Percentiles rank a stretch among this genome's conserved stretches.
Evolutionary conservation across 92 coral and sea anemone species (phyloP).

Genomic region (Virgularia gustaviana): DNA sequence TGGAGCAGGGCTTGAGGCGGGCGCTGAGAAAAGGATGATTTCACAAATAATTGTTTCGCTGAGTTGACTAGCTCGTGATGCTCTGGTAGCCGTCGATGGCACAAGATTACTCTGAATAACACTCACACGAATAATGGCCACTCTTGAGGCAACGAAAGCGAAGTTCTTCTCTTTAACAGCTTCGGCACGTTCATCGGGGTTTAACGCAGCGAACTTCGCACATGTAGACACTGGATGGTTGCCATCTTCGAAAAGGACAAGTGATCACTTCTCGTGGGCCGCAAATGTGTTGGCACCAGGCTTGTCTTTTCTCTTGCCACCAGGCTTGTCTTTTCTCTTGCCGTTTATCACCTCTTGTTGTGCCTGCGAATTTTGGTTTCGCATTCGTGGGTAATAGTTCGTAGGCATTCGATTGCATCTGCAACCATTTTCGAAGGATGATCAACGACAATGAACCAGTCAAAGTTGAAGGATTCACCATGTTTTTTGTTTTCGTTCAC

Average conservation of each 20-base stretch:
- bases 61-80: too few relatives aligned
- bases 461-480: too few relatives aligned
- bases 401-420: not conserved
- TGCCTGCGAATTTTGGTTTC: not conserved
- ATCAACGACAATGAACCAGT: not conserved
- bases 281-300: too few relatives aligned
- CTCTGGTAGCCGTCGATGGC: too few relatives aligned
- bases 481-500: too few relatives aligned
- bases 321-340: too few relatives aligned
- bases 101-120: conserved; percentile 1
- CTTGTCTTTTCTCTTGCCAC: too few relatives aligned
- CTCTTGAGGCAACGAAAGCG: conserved; percentile 26
- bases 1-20: too few relatives aligned
- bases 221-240: not conserved
- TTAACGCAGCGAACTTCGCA: conserved; percentile 21
- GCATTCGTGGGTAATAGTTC: not conserved
- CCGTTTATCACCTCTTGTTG: not conserved
- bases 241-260: not conserved
- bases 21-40: too few relatives aligned
- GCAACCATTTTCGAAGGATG: not conserved
- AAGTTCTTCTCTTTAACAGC: conserved; percentile 13
- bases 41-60: too few relatives aligned
- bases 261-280: not conserved
- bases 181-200: conserved; percentile 9
- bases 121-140: conserved; percentile 5